A percentile compares a stretch with the other conserved stretches of the same genome.
Evolutionary conservation across 2,888 invertebrate genomes (phyloP).

Genomic region (Cosmorhoe ocellata): DNA sequence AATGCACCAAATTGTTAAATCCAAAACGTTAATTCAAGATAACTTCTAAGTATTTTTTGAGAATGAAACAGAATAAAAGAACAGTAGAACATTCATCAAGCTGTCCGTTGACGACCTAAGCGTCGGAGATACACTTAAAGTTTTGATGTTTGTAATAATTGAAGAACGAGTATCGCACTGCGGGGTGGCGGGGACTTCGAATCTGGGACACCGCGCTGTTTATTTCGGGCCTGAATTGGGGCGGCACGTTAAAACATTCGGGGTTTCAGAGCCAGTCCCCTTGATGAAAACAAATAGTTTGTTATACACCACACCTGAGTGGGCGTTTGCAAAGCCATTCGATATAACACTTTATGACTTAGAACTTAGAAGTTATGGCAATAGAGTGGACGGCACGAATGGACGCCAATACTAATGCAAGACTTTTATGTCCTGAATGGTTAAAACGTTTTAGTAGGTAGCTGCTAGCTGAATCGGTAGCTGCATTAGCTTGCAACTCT

Average conservation of each 20-base stretch:
- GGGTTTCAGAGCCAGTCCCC: constrained; percentile 60
- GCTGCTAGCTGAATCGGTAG: constrained; percentile 30
- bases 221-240: constrained; percentile 77
- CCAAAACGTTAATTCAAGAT: too few species aligned
- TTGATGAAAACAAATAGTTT: constrained; percentile 65
- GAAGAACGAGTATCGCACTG: constrained; percentile 44
- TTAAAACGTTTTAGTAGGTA: constrained; percentile 23
- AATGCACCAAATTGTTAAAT: too few species aligned
- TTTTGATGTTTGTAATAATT: constrained; percentile 43
- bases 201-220: constrained; percentile 66
- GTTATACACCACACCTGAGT: constrained; percentile 58
- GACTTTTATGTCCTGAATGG: constrained; percentile 45
- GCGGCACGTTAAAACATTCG: constrained; percentile 72
- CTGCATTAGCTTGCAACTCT: background rate
- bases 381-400: constrained; percentile 34
- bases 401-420: constrained; percentile 27
- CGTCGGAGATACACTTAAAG: constrained; percentile 26
- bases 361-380: constrained; percentile 37
- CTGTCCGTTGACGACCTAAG: constrained; percentile 12
- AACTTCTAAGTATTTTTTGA: too few species aligned
- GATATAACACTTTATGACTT: constrained; percentile 41
- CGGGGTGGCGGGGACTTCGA: constrained; percentile 48
- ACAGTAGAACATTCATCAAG: constrained; percentile 11
- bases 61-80: background rate
- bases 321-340: constrained; percentile 45